Evolutionary conservation across 1,140 invertebrate species (phyloP), one percentile per base, ranked within the genome.

Genomic region (Rhopalosiphum padi): DNA sequence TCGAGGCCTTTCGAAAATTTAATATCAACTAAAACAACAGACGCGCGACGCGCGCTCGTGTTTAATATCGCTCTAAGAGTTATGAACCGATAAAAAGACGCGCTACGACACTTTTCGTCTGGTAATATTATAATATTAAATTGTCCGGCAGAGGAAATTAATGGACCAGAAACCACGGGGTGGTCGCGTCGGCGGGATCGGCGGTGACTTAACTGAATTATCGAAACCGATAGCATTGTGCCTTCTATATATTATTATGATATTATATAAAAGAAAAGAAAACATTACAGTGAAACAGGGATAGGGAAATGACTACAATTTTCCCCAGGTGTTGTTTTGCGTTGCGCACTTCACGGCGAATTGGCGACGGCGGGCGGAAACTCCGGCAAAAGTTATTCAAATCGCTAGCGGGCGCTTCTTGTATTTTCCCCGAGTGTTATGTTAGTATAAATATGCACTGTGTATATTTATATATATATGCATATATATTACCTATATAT

Each of bases 311-410:
- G 9, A 53, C 46, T 37, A 25, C 1, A 53, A 25, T 55, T 35
- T 51, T 89, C 51, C 88, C 51, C 88, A 55, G 88, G 88, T 89
- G 88, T 89, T 55, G 88, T 89, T 89, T 55, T 37, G 51, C 15
- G 51, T 55, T 37, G 48, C 6, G 9, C 0, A 89, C 41, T 15
- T 11, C 5, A 9, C 41, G 41, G 25, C 23, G 37, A 8, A 25
- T 23, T 51, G 48, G 83, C 9, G 25, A 85, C 22, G 35, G 37
- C 37, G 37, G 21, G 18, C 22, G 23, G 85, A 51, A 89, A n/a
- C 48, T 89, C 48, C 15, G 2, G 68, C 68, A 83, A 83, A 93
- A 93, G 91, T 85, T 93, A 93, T 93, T 93, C 91, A 53, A 93
- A 93, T 41, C 91, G 91, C 91, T 93, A 18, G n/a, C 91, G 91